Percentiles rank a stretch among this genome's conserved stretches.
phyloP scores from a whole-genome alignment of 2,888 invertebrate genomes.

The Ernsta delagoae region DNA sequence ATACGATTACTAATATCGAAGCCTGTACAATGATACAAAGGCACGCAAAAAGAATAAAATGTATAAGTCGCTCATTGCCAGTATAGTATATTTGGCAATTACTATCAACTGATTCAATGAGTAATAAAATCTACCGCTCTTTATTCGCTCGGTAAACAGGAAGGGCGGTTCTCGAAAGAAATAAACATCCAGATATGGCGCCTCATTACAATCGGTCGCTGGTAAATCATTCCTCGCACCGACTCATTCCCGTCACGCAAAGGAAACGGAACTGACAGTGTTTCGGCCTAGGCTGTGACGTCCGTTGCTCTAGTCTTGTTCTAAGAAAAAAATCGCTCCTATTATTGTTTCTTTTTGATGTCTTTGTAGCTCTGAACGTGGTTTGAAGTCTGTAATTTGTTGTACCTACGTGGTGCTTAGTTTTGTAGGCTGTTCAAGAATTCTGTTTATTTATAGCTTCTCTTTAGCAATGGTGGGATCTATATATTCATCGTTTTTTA shows the following conservation, averaged over 20 bases:
- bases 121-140: background rate
- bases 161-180: slow-evolving; percentile 23
- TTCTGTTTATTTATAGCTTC: too few relatives aligned
- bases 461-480: too few relatives aligned
- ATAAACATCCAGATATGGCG: slow-evolving; percentile 31
- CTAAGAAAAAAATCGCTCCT: background rate
- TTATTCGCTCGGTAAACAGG: slow-evolving; percentile 12
- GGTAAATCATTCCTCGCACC: slow-evolving; percentile 5
- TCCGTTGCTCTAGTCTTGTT: slow-evolving; percentile 2
- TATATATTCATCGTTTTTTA: too few relatives aligned
- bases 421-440: too few relatives aligned
- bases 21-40: too few relatives aligned
- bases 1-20: too few relatives aligned
- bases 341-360: background rate
- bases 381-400: too few relatives aligned
- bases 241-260: background rate
- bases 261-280: background rate
- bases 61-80: background rate
- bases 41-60: background rate
- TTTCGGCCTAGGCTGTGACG: slow-evolving; percentile 5
- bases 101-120: background rate
- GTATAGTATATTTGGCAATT: background rate
- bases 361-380: background rate
- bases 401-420: too few relatives aligned
- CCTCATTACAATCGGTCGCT: slow-evolving; percentile 4